These are phyloP conservation scores for Melinaea menophilus DNA, from an alignment of 2,888 invertebrate genomes.

Conservation along the genomic window DNA sequence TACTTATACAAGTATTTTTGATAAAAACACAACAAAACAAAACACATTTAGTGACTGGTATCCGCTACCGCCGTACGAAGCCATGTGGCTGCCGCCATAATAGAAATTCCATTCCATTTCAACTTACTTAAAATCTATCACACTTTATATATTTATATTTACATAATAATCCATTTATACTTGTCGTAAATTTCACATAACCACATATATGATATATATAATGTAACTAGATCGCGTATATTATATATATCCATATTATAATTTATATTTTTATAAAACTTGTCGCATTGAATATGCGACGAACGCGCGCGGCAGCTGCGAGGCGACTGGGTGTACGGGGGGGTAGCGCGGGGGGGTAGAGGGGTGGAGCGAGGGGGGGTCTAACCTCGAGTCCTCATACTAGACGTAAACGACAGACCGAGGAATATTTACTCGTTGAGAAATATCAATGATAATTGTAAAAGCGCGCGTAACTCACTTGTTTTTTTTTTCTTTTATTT, in stretches of 20 bases:
- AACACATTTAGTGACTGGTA: constrained; percentile 39
- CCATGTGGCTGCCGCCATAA: constrained; percentile 74
- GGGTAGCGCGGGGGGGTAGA: constrained; percentile 35
- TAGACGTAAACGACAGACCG: constrained; percentile 29
- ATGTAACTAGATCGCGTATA: constrained; percentile 70
- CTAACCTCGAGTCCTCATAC: constrained; percentile 60
- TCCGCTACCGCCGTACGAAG: constrained; percentile 66
- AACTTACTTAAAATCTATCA: constrained; percentile 61
- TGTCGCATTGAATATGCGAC: constrained; percentile 73
- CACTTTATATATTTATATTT: constrained; percentile 58
- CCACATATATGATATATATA: constrained; percentile 73
- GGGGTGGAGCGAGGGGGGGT: constrained; percentile 50
- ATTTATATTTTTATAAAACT: constrained; percentile 48
- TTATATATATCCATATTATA: constrained; percentile 76
- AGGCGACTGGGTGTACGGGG: constrained; percentile 57
- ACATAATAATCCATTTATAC: constrained; percentile 77
- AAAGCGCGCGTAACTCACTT: background rate
- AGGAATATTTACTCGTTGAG: background rate
- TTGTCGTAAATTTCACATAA: constrained; percentile 73
- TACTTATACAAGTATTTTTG: background rate
- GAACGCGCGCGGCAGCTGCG: constrained; percentile 73
- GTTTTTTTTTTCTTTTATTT: too few species aligned
- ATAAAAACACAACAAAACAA: constrained; percentile 30
- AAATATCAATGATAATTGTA: constrained; percentile 6
- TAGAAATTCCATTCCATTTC: constrained; percentile 71